A percentile compares a stretch with the other conserved stretches of the same genome.
Evolutionary conservation across 2,113 vertebrate genomes (phyloP).

Genomic region (Gadus chalcogrammus): DNA sequence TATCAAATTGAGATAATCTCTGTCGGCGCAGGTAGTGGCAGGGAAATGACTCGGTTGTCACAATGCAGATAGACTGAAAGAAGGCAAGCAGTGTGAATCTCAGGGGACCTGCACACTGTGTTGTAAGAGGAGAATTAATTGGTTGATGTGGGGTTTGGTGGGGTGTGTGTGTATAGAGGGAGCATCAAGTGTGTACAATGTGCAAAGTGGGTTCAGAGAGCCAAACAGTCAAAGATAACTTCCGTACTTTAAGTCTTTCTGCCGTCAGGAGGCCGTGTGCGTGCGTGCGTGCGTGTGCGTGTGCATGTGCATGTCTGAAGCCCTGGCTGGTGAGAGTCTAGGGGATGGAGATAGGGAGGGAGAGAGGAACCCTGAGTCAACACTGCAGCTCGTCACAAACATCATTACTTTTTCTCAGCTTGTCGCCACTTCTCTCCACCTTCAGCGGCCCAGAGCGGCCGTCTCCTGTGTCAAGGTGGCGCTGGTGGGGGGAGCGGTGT

Average conservation of each 20-base stretch:
- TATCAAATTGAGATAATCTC: neutral
- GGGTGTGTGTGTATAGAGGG: no score
- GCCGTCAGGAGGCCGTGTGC: slow-evolving; percentile 36
- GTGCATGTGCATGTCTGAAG: slow-evolving; percentile 39
- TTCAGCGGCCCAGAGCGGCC: slow-evolving; percentile 43
- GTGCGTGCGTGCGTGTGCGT: slow-evolving; percentile 24
- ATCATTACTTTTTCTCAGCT: slow-evolving; percentile 62
- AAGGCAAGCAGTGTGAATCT: neutral
- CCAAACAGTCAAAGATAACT: slow-evolving; percentile 24
- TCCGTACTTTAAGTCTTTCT: slow-evolving; percentile 31
- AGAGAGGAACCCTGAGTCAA: slow-evolving; percentile 57
- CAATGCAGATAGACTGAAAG: neutral
- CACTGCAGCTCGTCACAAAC: slow-evolving; percentile 61
- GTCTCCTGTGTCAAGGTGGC: neutral
- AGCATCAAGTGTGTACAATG: neutral
- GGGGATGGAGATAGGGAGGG: slow-evolving; percentile 52
- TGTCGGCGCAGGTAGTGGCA: neutral
- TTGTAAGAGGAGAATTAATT: slow-evolving; percentile 15
- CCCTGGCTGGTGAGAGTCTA: slow-evolving; percentile 47
- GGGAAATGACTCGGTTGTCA: slow-evolving; percentile 1
- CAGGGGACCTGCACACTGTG: neutral
- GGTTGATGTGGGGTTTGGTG: neutral
- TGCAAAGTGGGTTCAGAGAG: slow-evolving; percentile 11
- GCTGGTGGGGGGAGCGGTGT: slow-evolving; percentile 39
- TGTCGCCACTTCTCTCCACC: slow-evolving; percentile 35